Evolutionary conservation across 2,888 invertebrate species (phyloP).

Genomic region (Gortyna flavago): DNA sequence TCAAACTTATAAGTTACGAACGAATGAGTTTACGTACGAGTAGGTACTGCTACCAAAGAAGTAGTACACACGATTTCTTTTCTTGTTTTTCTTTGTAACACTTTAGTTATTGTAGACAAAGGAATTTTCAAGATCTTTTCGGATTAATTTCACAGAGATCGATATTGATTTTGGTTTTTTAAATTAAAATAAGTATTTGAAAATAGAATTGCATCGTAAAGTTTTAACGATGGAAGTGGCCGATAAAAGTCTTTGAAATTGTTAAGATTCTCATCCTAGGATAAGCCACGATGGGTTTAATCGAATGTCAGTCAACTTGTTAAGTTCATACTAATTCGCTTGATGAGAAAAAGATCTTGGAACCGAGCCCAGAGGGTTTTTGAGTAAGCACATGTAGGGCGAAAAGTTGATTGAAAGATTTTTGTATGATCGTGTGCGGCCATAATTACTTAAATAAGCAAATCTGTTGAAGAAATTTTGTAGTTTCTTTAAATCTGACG

Average conservation of each 20-base stretch:
- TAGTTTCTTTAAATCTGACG: too few species aligned
- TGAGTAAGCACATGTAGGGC: background rate
- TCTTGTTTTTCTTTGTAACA: slow-evolving; percentile 35
- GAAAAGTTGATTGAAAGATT: background rate
- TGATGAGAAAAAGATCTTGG: slow-evolving; percentile 13
- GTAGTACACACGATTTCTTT: slow-evolving; percentile 41
- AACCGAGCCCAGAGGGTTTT: background rate
- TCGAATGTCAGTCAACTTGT: slow-evolving; percentile 39
- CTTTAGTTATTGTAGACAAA: slow-evolving; percentile 18
- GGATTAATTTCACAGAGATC: slow-evolving; percentile 11
- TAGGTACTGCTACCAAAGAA: slow-evolving; percentile 22
- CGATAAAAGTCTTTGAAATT: slow-evolving; percentile 46
- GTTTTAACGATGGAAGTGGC: slow-evolving; percentile 42
- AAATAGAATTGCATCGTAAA: slow-evolving; percentile 51
- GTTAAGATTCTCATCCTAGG: slow-evolving; percentile 28
- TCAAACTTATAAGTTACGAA: slow-evolving; percentile 72
- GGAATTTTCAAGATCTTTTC: slow-evolving; percentile 7
- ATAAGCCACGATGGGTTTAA: slow-evolving; percentile 37
- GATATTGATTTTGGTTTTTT: slow-evolving; percentile 13
- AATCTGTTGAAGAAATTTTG: too few species aligned
- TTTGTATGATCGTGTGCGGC: too few species aligned
- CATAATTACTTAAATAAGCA: too few species aligned
- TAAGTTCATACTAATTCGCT: slow-evolving; percentile 24
- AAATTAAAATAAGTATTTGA: slow-evolving; percentile 25
- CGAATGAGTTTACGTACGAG: slow-evolving; percentile 68